Conservation (phyloP, 64 coral and sea anemone species). For the Acropora tenuis region DNA sequence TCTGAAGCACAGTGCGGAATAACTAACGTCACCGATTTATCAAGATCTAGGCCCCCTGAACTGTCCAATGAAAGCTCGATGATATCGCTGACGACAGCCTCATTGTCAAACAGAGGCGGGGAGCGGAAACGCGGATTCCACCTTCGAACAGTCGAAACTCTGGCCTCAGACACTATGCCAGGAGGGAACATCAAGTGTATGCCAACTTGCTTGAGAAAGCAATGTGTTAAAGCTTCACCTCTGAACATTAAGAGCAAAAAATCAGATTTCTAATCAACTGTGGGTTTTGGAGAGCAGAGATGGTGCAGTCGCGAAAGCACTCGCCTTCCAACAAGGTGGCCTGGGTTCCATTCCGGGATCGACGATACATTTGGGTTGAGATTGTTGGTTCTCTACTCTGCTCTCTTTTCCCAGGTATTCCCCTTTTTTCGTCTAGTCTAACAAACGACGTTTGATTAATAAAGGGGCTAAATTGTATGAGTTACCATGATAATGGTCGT, state of each 20-base stretch:
- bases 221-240: neutral
- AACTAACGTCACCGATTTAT: neutral
- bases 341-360: too few species aligned
- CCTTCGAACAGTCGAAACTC: neutral
- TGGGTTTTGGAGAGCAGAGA: too few species aligned
- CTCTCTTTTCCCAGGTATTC: too few species aligned
- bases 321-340: too few species aligned
- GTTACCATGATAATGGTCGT: too few species aligned
- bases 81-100: conserved; percentile 5
- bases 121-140: neutral
- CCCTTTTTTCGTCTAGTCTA: too few species aligned
- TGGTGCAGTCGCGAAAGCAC: too few species aligned
- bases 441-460: too few species aligned
- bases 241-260: neutral
- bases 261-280: too few species aligned
- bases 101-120: neutral
- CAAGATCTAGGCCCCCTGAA: neutral
- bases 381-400: too few species aligned
- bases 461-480: too few species aligned
- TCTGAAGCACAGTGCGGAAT: conserved; percentile 5
- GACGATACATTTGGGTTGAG: too few species aligned
- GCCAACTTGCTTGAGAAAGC: neutral
- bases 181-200: neutral
- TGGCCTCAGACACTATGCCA: neutral
- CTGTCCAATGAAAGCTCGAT: neutral